These are phyloP conservation scores for Laupala kohalensis DNA, from an alignment of 1,140 invertebrate genomes.

Conservation along the genomic window DNA sequence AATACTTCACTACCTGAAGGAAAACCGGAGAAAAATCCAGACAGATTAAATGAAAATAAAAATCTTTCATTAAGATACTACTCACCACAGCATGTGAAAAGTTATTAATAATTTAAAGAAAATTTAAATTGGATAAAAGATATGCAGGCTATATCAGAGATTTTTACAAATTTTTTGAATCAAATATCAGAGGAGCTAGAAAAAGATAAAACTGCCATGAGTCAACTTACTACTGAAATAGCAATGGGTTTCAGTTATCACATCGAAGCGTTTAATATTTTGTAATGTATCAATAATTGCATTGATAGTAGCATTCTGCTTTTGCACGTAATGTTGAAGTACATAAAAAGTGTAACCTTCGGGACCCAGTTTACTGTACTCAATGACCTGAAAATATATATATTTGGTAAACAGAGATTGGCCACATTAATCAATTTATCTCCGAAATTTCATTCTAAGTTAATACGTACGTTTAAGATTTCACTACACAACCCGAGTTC, in stretches of 20 bases:
- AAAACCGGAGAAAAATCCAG: too few species aligned
- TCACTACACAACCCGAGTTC: not conserved
- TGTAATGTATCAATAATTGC: not conserved
- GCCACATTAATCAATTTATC: not conserved
- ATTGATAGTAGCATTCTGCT: not conserved
- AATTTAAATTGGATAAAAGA: too few species aligned
- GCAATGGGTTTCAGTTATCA: not conserved
- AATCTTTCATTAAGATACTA: too few species aligned
- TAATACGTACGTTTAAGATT: not conserved
- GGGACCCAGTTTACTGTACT: not conserved
- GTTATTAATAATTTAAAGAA: too few species aligned
- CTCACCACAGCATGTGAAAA: too few species aligned
- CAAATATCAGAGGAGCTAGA: too few species aligned
- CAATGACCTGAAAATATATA: not conserved
- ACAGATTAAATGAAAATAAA: too few species aligned
- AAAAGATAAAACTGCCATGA: too few species aligned
- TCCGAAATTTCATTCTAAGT: not conserved
- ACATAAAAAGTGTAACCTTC: not conserved
- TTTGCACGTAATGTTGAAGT: not conserved
- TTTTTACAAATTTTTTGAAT: too few species aligned
- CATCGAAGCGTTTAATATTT: not conserved
- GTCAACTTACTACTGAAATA: not conserved
- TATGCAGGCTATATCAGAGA: too few species aligned
- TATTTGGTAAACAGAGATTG: not conserved
- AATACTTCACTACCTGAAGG: too few species aligned